Base-by-base conservation (phyloP, 2,797 vertebrate genomes). In the Dryobates pubescens region DNA sequence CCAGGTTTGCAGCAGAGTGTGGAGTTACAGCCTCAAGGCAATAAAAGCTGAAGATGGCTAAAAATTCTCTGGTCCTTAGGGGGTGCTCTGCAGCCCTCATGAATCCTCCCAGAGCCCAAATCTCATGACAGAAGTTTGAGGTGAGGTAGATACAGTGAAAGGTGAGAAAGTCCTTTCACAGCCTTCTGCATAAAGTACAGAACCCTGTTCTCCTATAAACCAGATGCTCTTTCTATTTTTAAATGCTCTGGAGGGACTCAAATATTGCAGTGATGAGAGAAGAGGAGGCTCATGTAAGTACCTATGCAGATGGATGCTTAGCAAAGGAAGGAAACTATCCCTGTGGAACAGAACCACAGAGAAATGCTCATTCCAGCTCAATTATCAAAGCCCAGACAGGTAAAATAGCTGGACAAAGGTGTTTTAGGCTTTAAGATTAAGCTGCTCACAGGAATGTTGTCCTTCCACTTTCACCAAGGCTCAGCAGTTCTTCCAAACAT, bases 171-270 rank as follows among this genome's bases (percentile, higher is more conserved):
- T 62, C 85, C 67, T 93, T 92, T 59, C 27, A 8, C 63, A 77
- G 27, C 68, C 59, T 67, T 13, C 41, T 94, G 88, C 84, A 38
- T 58, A 67, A 59, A 73, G 85, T 9, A 34, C 58, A 71, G 79
- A 17, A 59, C 73, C 57, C 57, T 41, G 36, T 9, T 86, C 78
- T 59, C 26, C 11, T 53, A 34, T 26, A 18, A 62, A 27, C 7
- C 92, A 95, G 90, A 86, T 84, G 94, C 78, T 94, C 61, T 57
- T 86, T 65, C 89, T 91, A 17, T 68, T 90, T 81, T 78, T 70
- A 41, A 77, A 47, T 80, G 1, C 77, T 43, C 68, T 20, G 54
- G 27, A 73, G 90, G 63, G 49, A 62, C 49, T 67, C 59, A 24
- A 36, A 78, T 17, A 26, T 26, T 67, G 70, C 5, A 1, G 67